Evolutionary conservation across 1,140 invertebrate species (phyloP).

Genomic region (Paraescarpia echinospica): DNA sequence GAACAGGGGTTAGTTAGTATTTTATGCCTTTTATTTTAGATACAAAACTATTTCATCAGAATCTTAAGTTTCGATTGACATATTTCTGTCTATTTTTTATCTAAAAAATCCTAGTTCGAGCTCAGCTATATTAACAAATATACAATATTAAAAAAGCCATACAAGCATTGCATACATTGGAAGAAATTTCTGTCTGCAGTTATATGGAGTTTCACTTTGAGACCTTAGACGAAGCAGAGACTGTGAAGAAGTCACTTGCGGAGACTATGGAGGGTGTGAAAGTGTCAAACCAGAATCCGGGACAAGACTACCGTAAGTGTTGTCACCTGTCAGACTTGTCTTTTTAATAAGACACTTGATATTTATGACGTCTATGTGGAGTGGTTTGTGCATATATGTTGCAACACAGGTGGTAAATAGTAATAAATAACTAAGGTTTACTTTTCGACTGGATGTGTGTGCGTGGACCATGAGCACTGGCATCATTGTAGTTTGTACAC

Average conservation of each 20-base stretch:
- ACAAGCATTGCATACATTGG: neutral
- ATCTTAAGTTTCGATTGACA: no score
- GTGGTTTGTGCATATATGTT: neutral
- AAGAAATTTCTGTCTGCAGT: neutral
- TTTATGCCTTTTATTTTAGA: neutral
- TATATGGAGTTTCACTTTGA: neutral
- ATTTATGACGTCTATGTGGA: no score
- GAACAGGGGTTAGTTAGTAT: neutral
- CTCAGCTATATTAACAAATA: neutral
- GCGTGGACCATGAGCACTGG: no score
- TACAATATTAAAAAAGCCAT: neutral
- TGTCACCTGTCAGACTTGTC: neutral
- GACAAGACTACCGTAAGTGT: neutral
- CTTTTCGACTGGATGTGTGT: no score
- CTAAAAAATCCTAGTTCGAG: no score
- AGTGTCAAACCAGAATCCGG: neutral
- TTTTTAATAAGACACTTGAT: neutral
- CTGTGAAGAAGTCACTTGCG: neutral
- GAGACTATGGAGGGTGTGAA: neutral
- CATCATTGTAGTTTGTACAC: no score
- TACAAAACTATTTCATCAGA: no score
- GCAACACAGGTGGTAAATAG: neutral
- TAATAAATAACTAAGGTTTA: no score
- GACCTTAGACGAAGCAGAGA: neutral
- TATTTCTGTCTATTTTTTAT: no score